Conservation (phyloP, 2,113 vertebrate species). For the Sylvia atricapilla region DNA sequence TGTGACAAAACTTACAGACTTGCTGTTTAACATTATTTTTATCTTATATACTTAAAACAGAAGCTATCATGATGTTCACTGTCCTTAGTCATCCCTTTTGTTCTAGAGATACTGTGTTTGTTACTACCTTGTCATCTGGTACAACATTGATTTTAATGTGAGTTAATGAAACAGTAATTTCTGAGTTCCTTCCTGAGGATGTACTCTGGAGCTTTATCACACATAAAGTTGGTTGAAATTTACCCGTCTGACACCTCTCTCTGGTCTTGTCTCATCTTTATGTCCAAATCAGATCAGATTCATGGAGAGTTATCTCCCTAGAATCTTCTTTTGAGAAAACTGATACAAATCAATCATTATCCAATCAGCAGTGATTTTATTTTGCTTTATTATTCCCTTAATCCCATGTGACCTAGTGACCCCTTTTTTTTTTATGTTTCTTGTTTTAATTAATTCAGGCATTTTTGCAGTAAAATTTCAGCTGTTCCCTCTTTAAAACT, state of each 20-base stretch:
- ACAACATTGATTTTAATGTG: background rate
- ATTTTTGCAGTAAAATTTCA: background rate
- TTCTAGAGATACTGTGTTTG: background rate
- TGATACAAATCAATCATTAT: background rate
- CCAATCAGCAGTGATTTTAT: background rate
- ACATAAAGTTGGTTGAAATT: background rate
- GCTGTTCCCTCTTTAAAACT: constrained; percentile 5
- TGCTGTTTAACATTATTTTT: background rate
- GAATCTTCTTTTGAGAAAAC: background rate
- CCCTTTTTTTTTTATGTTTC: background rate
- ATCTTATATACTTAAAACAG: background rate
- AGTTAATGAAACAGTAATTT: background rate
- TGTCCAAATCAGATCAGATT: background rate
- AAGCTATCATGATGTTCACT: background rate
- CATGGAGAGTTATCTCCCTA: background rate
- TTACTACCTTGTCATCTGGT: background rate
- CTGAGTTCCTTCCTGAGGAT: background rate
- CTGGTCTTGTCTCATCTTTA: background rate
- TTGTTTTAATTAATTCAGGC: background rate
- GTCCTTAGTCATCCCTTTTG: background rate
- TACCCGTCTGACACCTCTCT: background rate
- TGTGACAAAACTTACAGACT: background rate
- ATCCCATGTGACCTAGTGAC: background rate
- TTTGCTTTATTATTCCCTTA: background rate
- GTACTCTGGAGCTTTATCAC: background rate